Base-by-base conservation (phyloP, 2,888 invertebrate species). In the Eristalinus aeneus region DNA sequence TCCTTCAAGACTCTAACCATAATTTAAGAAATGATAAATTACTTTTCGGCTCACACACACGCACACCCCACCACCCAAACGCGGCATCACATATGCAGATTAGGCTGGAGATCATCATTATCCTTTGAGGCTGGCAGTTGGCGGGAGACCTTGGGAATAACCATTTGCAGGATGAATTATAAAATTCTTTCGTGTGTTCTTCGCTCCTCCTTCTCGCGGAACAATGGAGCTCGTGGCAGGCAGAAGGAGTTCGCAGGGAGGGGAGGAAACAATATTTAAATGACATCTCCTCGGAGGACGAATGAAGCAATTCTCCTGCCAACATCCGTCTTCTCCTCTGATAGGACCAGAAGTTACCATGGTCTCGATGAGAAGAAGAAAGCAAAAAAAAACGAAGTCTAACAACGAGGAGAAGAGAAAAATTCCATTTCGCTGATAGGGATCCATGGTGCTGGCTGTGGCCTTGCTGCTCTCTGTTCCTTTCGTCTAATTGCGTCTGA, bases 21-120 rank as follows among this genome's bases (percentile, higher is more conserved):
- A 81, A 86, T 81, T 86, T 74, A 74, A 78, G 81, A 86, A 86
- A 86, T 86, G 82, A 86, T 86, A 86, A 86, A 86, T 86, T 86
- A 78, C 86, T 53, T 71, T 74, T 74, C 68, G 85, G 80, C 80
- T 80, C 76, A 53, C 32, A 64, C 39, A 63, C 53, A 34, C 65
- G 74, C 56, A 36, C 36, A 46, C 39, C 23, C 58, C 58, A 5
- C 16, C 61, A 10, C 67, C 56, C 34, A 36, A 9, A 16, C 56
- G 56, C 32, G n/a, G 12, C 34, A 27, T 65, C 36, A 31, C 71
- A 10, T 22, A 67, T 80, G 80, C 63, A 80, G 67, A 80, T 80
- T 72, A 76, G 76, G 34, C 72, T 8, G 8, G 53, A 60, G 64
- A 73, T 79, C 65, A 81, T 76, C 73, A 68, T 83, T 58, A 65